A percentile compares a stretch with the other conserved stretches of the same genome.
Conservation (phyloP, 2,888 invertebrate genomes). For the Perizoma affinitatum region DNA sequence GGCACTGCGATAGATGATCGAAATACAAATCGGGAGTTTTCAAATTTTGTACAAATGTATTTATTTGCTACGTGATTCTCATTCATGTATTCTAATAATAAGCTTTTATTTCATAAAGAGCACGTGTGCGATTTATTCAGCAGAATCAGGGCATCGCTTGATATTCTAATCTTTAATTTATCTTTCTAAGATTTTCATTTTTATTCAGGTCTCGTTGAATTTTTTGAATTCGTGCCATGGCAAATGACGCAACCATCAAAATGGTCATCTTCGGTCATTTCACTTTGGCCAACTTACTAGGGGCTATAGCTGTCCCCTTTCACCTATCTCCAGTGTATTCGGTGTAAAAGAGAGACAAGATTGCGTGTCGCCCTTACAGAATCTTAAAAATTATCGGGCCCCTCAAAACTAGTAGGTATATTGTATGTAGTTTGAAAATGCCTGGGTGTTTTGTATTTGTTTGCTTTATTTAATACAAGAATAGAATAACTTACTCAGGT, state of each 20-base stretch:
- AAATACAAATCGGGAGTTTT: no score
- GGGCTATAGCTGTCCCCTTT: slow-evolving; percentile 57
- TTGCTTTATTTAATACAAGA: neutral
- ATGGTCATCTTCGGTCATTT: slow-evolving; percentile 82
- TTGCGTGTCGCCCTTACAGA: slow-evolving; percentile 49
- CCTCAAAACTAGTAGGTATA: slow-evolving; percentile 53
- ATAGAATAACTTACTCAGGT: no score
- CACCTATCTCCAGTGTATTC: slow-evolving; percentile 39
- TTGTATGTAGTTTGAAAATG: slow-evolving; percentile 28
- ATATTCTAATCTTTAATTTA: slow-evolving; percentile 22
- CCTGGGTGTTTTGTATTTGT: slow-evolving; percentile 5
- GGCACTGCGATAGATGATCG: no score
- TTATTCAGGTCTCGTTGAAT: slow-evolving; percentile 53
- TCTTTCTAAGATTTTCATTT: slow-evolving; percentile 39
- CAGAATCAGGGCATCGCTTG: slow-evolving; percentile 17
- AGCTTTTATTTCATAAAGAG: no score
- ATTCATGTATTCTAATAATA: no score
- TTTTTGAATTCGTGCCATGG: slow-evolving; percentile 66
- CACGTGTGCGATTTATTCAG: slow-evolving; percentile 9
- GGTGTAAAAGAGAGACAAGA: slow-evolving; percentile 51
- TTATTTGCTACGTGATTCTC: no score
- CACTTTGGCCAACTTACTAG: slow-evolving; percentile 82
- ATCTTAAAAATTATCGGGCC: slow-evolving; percentile 55
- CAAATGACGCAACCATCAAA: slow-evolving; percentile 78
- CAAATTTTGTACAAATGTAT: no score